phyloP scores from a whole-genome alignment of 2,113 vertebrate species.

The Brachionichthys hirsutus region DNA sequence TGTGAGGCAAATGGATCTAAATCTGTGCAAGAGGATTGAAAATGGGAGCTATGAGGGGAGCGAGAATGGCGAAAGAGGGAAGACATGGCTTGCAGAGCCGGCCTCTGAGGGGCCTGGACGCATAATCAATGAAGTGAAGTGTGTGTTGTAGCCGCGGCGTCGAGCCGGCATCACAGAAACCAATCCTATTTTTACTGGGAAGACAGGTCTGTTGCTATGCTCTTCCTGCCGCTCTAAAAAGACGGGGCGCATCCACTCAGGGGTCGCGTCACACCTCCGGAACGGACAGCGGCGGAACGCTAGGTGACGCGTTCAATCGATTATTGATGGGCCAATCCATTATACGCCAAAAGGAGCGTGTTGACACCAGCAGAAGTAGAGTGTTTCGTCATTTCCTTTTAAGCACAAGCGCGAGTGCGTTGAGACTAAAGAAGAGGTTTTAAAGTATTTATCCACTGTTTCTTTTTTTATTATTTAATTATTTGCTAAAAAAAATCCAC shows the following conservation, averaged over 20 bases:
- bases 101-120: conserved; percentile 70
- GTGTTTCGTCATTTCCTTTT: conserved; percentile 55
- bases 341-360: conserved; percentile 61
- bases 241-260: conserved; percentile 33
- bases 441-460: conserved; percentile 49
- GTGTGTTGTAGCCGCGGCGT: conserved; percentile 72
- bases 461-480: conserved; percentile 28
- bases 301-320: conserved; percentile 66
- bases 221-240: conserved; percentile 58
- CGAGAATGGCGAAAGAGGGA: conserved; percentile 49
- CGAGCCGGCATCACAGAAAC: conserved; percentile 68
- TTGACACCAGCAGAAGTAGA: conserved; percentile 68
- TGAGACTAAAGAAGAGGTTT: conserved; percentile 30
- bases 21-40: conserved; percentile 52
- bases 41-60: conserved; percentile 51
- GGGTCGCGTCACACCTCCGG: conserved; percentile 63
- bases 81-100: conserved; percentile 72
- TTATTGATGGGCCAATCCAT: conserved; percentile 76
- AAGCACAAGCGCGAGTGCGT: conserved; percentile 62
- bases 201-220: conserved; percentile 81
- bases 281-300: conserved; percentile 42
- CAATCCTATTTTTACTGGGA: conserved; percentile 80
- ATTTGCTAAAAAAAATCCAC: conserved; percentile 21
- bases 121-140: conserved; percentile 79
- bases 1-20: conserved; percentile 69